Evolutionary conservation across 2,113 vertebrate species (phyloP).

Genomic region (Labeo rohita): DNA sequence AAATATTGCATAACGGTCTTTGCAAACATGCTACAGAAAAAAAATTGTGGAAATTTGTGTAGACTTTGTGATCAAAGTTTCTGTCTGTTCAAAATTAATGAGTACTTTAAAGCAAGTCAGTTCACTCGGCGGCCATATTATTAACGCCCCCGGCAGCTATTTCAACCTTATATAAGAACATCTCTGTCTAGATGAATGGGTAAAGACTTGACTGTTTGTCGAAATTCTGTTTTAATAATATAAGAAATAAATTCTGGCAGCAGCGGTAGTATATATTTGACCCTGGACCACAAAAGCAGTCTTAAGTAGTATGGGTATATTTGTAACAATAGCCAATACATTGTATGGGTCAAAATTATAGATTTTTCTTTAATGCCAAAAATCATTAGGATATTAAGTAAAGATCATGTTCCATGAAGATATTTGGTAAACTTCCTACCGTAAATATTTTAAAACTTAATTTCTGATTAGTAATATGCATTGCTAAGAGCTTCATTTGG

Average conservation of each 20-base stretch:
- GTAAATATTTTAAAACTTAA: too few species aligned
- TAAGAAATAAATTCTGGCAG: neutral
- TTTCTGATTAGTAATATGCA: too few species aligned
- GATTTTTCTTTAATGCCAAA: too few species aligned
- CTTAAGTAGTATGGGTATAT: too few species aligned
- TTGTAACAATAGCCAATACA: too few species aligned
- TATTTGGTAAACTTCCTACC: too few species aligned
- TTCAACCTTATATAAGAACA: neutral
- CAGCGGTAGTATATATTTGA: neutral
- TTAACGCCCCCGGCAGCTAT: constrained; percentile 2
- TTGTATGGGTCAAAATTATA: too few species aligned
- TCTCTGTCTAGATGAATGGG: neutral
- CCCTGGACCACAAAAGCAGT: too few species aligned
- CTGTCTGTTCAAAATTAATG: neutral
- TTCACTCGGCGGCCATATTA: neutral
- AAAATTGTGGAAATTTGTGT: neutral
- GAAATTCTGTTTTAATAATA: neutral
- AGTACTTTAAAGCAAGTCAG: constrained; percentile 23
- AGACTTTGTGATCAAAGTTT: constrained; percentile 15
- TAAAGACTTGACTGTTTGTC: neutral
- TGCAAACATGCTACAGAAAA: neutral
- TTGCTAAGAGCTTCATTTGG: too few species aligned
- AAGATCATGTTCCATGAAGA: too few species aligned
- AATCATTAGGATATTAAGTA: too few species aligned
- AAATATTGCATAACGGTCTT: neutral